A percentile compares a stretch with the other conserved stretches of the same genome.
Evolutionary conservation across 2,113 vertebrate genomes (phyloP).

Genomic region (Chaetodon auriga): DNA sequence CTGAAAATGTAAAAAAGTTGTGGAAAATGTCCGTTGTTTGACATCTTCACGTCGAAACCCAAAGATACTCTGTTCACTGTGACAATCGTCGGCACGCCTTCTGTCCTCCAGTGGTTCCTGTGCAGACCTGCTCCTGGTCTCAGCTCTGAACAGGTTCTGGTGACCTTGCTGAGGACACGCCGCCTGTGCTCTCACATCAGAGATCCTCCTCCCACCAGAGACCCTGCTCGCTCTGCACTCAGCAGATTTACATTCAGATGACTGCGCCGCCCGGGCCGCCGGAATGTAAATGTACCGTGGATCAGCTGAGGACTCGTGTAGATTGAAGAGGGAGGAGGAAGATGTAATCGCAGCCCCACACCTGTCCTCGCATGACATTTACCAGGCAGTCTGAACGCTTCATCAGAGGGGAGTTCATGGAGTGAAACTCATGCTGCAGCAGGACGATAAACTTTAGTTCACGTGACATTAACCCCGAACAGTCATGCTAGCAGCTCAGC

Average conservation of each 20-base stretch:
- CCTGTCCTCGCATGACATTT: constrained; percentile 55
- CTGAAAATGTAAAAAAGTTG: too few species aligned
- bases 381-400: neutral
- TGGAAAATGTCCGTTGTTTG: too few species aligned
- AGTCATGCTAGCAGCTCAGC: too few species aligned
- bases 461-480: too few species aligned
- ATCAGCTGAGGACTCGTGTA: constrained; percentile 31
- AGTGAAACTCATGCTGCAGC: neutral
- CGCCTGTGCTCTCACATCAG: neutral
- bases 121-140: neutral
- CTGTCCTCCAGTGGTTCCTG: neutral
- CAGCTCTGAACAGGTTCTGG: neutral
- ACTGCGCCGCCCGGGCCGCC: neutral
- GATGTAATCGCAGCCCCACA: neutral
- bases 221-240: constrained; percentile 10
- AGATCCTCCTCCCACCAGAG: neutral
- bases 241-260: constrained; percentile 52
- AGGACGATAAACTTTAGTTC: too few species aligned
- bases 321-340: constrained; percentile 5
- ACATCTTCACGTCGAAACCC: too few species aligned
- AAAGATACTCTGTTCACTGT: too few species aligned
- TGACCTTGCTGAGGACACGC: constrained; percentile 28
- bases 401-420: constrained; percentile 1
- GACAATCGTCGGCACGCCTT: too few species aligned
- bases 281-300: constrained; percentile 44